These are phyloP conservation scores for Tetropium fuscum DNA, from an alignment of 2,888 invertebrate genomes.

Conservation along the genomic window DNA sequence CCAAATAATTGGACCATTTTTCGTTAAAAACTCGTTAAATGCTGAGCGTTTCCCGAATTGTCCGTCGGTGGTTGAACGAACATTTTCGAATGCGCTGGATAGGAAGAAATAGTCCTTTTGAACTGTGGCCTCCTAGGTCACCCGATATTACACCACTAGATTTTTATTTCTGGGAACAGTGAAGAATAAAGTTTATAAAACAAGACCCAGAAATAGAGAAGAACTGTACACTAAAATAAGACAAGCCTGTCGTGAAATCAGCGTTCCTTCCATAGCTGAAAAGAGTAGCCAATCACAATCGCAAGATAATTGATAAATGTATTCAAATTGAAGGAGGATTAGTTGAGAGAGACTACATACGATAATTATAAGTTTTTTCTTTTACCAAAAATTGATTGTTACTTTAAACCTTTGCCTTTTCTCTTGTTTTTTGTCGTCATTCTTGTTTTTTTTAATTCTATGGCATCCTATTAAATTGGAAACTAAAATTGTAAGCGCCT, in stretches of 20 bases:
- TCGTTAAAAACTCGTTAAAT: constrained; percentile 7
- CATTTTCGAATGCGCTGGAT: constrained; percentile 21
- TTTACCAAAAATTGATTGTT: too few species aligned
- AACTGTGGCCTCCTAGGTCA: constrained; percentile 5
- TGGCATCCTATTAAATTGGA: too few species aligned
- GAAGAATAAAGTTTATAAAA: constrained; percentile 5
- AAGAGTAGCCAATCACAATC: constrained; percentile 7
- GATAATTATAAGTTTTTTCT: too few species aligned
- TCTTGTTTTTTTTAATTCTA: too few species aligned
- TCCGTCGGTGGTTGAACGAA: constrained; percentile 13
- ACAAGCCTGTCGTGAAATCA: constrained; percentile 13
- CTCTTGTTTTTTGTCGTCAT: too few species aligned
- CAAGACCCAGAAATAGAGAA: constrained; percentile 11
- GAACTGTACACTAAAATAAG: constrained; percentile 4
- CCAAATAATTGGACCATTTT: constrained; percentile 24
- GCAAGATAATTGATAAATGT: constrained; percentile 10
- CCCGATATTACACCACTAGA: constrained; percentile 12
- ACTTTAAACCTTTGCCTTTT: too few species aligned
- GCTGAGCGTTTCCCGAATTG: constrained; percentile 8
- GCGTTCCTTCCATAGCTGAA: constrained; percentile 7
- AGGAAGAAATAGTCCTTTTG: constrained; percentile 11
- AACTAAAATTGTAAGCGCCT: too few species aligned
- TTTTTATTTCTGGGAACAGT: constrained; percentile 17
- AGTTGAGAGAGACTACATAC: constrained; percentile 2
- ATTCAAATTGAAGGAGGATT: constrained; percentile 8